Conservation (phyloP, 2,888 invertebrate species). For the Phoenoteleia sp. region DNA sequence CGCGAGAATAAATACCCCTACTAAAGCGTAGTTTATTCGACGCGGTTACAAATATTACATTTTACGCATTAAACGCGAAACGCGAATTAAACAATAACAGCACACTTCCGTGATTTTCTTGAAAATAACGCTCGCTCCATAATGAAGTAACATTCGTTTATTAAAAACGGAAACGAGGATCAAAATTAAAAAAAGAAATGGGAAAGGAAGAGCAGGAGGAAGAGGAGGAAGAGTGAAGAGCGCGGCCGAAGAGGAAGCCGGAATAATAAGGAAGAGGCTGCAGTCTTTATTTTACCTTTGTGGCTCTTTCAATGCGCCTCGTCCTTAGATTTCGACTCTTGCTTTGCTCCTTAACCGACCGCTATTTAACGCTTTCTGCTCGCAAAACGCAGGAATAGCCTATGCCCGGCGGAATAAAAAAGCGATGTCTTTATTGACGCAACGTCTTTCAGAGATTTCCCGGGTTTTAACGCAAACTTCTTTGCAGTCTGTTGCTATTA, state of each 20-base stretch:
- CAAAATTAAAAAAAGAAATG: neutral
- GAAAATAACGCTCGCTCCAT: conserved; percentile 31
- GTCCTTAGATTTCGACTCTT: conserved; percentile 34
- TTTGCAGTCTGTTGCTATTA: conserved; percentile 54
- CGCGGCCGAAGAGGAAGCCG: conserved; percentile 4
- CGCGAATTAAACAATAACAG: conserved; percentile 43
- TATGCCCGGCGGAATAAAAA: conserved; percentile 10
- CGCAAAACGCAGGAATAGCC: neutral
- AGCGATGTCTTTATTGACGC: conserved; percentile 55
- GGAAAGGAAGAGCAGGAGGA: neutral
- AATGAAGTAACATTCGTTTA: conserved; percentile 65
- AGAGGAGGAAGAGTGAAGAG: conserved; percentile 1
- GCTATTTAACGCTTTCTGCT: conserved; percentile 24
- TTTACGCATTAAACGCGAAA: conserved; percentile 52
- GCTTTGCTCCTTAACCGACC: conserved; percentile 38
- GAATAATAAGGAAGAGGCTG: conserved; percentile 51
- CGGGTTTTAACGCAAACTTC: conserved; percentile 44
- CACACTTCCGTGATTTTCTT: conserved; percentile 46
- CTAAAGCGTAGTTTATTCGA: conserved; percentile 42
- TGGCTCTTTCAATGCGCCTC: conserved; percentile 53
- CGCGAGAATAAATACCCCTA: conserved; percentile 57
- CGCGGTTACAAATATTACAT: conserved; percentile 63
- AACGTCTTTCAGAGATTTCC: conserved; percentile 57
- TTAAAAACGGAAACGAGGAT: conserved; percentile 57
- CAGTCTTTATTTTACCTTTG: conserved; percentile 54